These are phyloP conservation scores for Microcebus tavaratra DNA, from an alignment of 2,113 vertebrate genomes.

Conservation along the genomic window DNA sequence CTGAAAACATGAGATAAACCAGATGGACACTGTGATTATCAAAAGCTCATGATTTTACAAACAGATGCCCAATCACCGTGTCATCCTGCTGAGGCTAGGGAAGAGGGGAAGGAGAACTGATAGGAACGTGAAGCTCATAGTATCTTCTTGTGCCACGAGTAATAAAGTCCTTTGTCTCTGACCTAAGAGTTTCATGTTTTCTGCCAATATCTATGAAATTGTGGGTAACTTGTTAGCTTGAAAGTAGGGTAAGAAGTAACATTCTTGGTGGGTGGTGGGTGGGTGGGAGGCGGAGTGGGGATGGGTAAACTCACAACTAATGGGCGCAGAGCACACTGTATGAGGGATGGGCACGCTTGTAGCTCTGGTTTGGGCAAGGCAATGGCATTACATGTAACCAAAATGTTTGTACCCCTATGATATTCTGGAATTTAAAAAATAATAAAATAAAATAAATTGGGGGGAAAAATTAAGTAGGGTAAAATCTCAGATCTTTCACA, in stretches of 20 bases:
- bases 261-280: no score
- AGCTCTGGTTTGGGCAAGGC: no score
- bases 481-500: background rate
- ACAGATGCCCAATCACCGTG: background rate
- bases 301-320: no score
- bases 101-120: background rate
- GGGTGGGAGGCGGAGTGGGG: no score
- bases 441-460: no score
- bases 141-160: background rate
- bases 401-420: no score
- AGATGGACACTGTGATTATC: background rate
- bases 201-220: background rate
- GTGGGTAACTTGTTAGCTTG: background rate
- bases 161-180: background rate
- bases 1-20: background rate
- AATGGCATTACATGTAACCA: no score
- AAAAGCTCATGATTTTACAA: background rate
- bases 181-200: background rate
- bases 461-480: background rate
- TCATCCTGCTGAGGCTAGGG: background rate
- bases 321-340: no score
- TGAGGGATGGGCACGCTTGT: no score
- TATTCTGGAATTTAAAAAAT: no score
- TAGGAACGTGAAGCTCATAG: background rate
- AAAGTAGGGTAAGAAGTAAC: background rate